A percentile compares a stretch with the other conserved stretches of the same genome.
Evolutionary conservation across 2,888 invertebrate genomes (phyloP).

Genomic region (Eucriotettix oculatus): DNA sequence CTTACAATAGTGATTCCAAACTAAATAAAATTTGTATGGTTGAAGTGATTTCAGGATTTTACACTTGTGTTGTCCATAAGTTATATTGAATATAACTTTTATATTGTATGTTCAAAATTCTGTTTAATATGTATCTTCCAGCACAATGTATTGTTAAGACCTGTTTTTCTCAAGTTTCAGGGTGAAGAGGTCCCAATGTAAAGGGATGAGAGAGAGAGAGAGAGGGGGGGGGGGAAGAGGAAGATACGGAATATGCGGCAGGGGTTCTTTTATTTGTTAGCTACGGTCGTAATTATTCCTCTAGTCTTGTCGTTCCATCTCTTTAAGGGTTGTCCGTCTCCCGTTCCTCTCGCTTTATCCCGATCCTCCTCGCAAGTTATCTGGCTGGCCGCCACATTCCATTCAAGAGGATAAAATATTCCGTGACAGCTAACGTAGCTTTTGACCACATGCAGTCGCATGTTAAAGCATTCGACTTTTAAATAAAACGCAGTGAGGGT

Average conservation of each 20-base stretch:
- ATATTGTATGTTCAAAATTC: too few relatives aligned
- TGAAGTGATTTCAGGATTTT: too few relatives aligned
- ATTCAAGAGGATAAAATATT: constrained; percentile 3
- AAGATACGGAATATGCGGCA: neutral
- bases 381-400: neutral
- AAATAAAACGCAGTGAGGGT: constrained; percentile 1
- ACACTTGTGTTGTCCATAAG: too few relatives aligned
- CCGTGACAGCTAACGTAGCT: constrained; percentile 4
- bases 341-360: neutral
- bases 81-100: too few relatives aligned
- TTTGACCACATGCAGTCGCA: constrained; percentile 5
- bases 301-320: constrained; percentile 7
- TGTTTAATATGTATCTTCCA: too few relatives aligned
- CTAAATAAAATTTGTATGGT: too few relatives aligned
- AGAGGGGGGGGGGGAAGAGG: neutral
- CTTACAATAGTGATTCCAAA: too few relatives aligned
- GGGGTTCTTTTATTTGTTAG: constrained; percentile 5
- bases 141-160: too few relatives aligned
- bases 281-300: constrained; percentile 7
- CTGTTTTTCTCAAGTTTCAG: too few relatives aligned
- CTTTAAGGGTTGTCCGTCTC: constrained; percentile 3
- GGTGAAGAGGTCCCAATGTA: neutral
- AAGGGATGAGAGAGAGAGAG: neutral
- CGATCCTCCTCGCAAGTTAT: neutral
- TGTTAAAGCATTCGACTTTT: constrained; percentile 6